Conservation (phyloP, 2,113 vertebrate genomes). For the zebrafish (Danio rerio) region GRCz12tu NC_133194.1:3494001-3494500, state of each 20-base stretch:
- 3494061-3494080: neutral
- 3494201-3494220: neutral
- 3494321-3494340: constrained; percentile 22
- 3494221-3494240: neutral
- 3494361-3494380: constrained; percentile 26
- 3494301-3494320: constrained; percentile 52
- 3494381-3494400: neutral
- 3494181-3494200: constrained; percentile 17
- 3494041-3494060: neutral
- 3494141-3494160: neutral
- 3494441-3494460: neutral
- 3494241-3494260: neutral
- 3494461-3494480: neutral
- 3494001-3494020: neutral
- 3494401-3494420: neutral
- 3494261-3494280: neutral
- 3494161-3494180: constrained; percentile 1
- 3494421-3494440: neutral
- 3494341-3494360: constrained; percentile 40
- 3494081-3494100: neutral
- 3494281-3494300: constrained; percentile 19
- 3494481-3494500: constrained; percentile 17
- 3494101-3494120: neutral
- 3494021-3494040: neutral
- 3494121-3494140: neutral